phyloP scores from a whole-genome alignment of 2,888 invertebrate genomes.

The Xestobium rufovillosum region DNA sequence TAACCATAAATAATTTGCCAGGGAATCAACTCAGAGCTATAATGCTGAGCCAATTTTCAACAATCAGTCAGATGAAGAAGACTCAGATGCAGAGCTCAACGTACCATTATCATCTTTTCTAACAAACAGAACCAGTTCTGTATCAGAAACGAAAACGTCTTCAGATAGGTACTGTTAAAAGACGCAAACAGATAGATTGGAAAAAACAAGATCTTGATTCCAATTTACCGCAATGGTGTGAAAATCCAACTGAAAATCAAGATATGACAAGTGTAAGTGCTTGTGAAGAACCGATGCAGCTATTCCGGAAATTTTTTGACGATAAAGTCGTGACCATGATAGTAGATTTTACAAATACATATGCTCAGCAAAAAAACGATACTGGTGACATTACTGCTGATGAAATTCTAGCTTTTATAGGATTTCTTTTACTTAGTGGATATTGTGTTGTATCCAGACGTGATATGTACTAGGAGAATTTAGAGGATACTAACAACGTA shows the following conservation, averaged over 20 bases:
- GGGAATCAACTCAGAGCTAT: background rate
- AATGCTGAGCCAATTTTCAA: background rate
- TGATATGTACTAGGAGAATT: slow-evolving; percentile 18
- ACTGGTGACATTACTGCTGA: background rate
- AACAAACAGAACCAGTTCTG: slow-evolving; percentile 6
- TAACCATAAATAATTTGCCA: slow-evolving; percentile 1
- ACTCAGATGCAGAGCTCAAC: slow-evolving; percentile 9
- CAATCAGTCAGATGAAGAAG: background rate
- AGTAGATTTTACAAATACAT: slow-evolving; percentile 9
- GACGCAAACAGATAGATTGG: background rate
- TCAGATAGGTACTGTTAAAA: no score
- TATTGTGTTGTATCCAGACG: slow-evolving; percentile 6
- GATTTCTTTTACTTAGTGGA: slow-evolving; percentile 10
- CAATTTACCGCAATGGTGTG: slow-evolving; percentile 5
- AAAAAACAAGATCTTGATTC: slow-evolving; percentile 3
- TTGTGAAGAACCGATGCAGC: slow-evolving; percentile 3
- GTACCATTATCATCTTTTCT: slow-evolving; percentile 10
- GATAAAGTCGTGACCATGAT: slow-evolving; percentile 12
- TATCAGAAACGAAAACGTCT: slow-evolving; percentile 4
- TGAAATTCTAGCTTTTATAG: slow-evolving; percentile 14
- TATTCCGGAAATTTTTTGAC: slow-evolving; percentile 10
- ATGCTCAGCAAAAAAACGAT: slow-evolving; percentile 4
- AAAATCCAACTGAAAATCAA: background rate
- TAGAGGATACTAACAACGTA: slow-evolving; percentile 15
- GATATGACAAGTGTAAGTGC: no score